These are phyloP conservation scores for Leptinotarsa haldemani DNA, from an alignment of 2,888 invertebrate species.

Conservation along the genomic window DNA sequence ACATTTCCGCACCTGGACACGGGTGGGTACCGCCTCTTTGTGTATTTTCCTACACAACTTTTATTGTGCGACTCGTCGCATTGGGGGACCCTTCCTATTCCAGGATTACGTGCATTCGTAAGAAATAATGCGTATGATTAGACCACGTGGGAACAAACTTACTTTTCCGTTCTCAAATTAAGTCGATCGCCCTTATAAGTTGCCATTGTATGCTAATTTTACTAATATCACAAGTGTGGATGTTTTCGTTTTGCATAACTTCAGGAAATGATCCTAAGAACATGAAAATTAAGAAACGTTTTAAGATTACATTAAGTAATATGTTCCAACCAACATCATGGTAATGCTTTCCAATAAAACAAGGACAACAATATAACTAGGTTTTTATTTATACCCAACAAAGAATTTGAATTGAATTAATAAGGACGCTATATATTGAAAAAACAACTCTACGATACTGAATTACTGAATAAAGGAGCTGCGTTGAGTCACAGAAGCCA, in stretches of 20 bases:
- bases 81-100: conserved; percentile 37
- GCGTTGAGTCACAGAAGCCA: conserved; percentile 28
- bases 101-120: conserved; percentile 45
- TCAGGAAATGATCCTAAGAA: too few relatives aligned
- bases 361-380: too few relatives aligned
- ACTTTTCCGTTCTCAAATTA: conserved; percentile 43
- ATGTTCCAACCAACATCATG: too few relatives aligned
- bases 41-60: conserved; percentile 31
- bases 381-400: too few relatives aligned
- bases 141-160: conserved; percentile 43
- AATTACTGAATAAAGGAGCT: background rate
- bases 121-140: conserved; percentile 39
- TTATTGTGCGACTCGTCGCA: conserved; percentile 28
- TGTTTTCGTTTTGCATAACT: background rate
- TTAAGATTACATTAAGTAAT: too few relatives aligned
- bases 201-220: conserved; percentile 7
- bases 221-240: background rate
- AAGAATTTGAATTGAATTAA: too few relatives aligned
- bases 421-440: too few relatives aligned
- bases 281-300: too few relatives aligned
- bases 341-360: too few relatives aligned
- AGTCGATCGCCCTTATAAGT: conserved; percentile 20
- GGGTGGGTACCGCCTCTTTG: conserved; percentile 23
- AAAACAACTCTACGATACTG: background rate
- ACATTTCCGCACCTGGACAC: conserved; percentile 27